Base-by-base conservation (phyloP, 2,888 invertebrate genomes). In the Nebria salina region DNA sequence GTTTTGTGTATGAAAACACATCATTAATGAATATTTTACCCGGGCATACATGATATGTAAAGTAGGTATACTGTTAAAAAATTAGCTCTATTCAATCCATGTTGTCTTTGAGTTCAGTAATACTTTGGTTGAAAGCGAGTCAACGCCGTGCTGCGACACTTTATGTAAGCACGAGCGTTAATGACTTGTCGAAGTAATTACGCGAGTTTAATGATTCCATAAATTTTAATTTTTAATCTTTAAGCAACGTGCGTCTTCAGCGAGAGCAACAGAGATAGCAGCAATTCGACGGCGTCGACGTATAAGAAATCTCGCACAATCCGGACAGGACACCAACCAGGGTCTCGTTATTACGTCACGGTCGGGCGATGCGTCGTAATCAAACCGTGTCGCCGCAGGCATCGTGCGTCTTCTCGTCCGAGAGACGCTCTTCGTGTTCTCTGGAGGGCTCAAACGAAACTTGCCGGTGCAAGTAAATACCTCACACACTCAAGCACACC, bases 111-210 rank as follows among this genome's bases (percentile, higher is more conserved):
- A 54, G 8, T 54, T 54, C 13, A 13, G 54, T 54, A 7, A 54
- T 66, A 15, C 8, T 54, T 54, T 54, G 7, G 54, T 54, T 54
- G 8, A n/a, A 15, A 2, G 66, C 15, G 34, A 70, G 13, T 20
- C 25, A 11, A 20, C 66, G 79, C 64, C 75, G 64, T 75, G 75
- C 72, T 80, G 75, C 65, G 80, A 80, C 80, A 80, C 80, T 80
- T 80, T 80, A 80, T 80, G 80, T 80, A 80, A 75, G 80, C 80
- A 80, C 70, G 54, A 41, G 72, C 81, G 81, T 81, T 81, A 81
- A 81, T 81, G 81, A 81, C 81, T 81, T 81, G 81, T 81, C 81
- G 81, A 81, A 81, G 81, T 81, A 81, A 81, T 81, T 81, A 81
- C 81, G 81, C 76, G 81, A 81, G 81, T 81, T 81, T 81, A 81